Base-by-base conservation (phyloP, 2,113 vertebrate species). In the Dermatemys mawii region DNA sequence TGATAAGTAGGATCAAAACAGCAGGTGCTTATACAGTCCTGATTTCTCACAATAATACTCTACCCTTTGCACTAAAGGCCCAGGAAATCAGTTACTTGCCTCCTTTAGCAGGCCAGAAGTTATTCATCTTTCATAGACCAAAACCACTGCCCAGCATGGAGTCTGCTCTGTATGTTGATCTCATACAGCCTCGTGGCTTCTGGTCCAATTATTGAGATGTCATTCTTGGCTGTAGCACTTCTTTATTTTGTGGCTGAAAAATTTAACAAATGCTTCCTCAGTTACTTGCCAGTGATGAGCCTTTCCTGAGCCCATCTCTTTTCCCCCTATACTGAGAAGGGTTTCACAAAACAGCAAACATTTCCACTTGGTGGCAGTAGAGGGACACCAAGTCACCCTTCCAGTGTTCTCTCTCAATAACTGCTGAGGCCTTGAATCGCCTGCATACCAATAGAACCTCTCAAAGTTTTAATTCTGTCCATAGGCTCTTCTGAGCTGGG, bases 301-400 rank as follows among this genome's bases (percentile, higher is more conserved):
- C 73, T 57, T 95, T 0, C 0, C 63, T 16, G 70, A 90, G 60
- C 78, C 78, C n/a, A n/a, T 76, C 35, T 60, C 41, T 80, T 85
- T 63, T 63, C 80, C 60, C 81, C 75, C 32, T 1, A 19, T 29
- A 32, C 82, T 0, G 8, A 81, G 41, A 87, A 63, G 19, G 1
- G 21, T 79, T 80, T 32, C 22, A 29, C 32, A 78, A 46, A 86
- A 48, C 53, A 60, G 29, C 46, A 81, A 86, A 41, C 38, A 12
- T 89, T 91, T 92, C 98, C 98, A 96, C 96, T 96, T 97, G 98
- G 95, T 98, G 98, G 98, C 98, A 97, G 96, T 97, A 96, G 88
- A 95, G 95, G 87, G 96, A 96, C 94, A 93, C 49, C 44, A 3
- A 89, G 83, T 13, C 49, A 29, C 83, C 44, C 26, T 79, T 11